phyloP scores from a whole-genome alignment of 1,140 invertebrate species.

The Drusus annulatus region DNA sequence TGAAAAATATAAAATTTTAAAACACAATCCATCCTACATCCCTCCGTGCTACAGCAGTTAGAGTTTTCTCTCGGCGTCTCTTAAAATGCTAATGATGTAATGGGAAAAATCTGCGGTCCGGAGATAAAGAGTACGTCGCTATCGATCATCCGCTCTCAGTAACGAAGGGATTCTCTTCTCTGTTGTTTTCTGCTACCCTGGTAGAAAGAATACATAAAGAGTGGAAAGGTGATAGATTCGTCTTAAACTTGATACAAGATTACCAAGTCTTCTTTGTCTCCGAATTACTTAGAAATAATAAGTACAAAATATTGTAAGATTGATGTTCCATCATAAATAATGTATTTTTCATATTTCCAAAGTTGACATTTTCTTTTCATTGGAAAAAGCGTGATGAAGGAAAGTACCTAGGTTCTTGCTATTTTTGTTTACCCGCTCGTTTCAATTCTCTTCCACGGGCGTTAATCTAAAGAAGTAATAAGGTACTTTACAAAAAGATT shows the following conservation, averaged over 20 bases:
- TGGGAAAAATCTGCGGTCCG: slow-evolving; percentile 28
- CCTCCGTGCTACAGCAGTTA: neutral
- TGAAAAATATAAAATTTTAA: no score
- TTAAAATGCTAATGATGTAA: slow-evolving; percentile 31
- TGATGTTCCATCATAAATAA: neutral
- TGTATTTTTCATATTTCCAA: neutral
- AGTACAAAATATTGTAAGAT: neutral
- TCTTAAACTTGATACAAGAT: neutral
- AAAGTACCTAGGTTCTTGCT: no score
- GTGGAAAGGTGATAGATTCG: slow-evolving; percentile 2
- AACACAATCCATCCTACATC: no score
- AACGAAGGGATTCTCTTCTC: neutral
- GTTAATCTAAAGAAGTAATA: no score
- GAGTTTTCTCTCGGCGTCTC: neutral
- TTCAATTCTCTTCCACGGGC: no score
- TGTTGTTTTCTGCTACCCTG: neutral
- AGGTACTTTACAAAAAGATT: no score
- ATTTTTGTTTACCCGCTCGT: no score
- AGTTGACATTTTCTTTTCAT: no score
- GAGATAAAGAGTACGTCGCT: slow-evolving; percentile 30
- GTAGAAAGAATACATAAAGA: no score
- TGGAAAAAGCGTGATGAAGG: no score
- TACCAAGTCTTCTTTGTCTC: neutral
- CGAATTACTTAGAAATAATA: neutral
- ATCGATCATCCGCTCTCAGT: slow-evolving; percentile 28